These are phyloP conservation scores for Ormyrus thymus DNA, from an alignment of 2,888 invertebrate genomes.

Conservation along the genomic window DNA sequence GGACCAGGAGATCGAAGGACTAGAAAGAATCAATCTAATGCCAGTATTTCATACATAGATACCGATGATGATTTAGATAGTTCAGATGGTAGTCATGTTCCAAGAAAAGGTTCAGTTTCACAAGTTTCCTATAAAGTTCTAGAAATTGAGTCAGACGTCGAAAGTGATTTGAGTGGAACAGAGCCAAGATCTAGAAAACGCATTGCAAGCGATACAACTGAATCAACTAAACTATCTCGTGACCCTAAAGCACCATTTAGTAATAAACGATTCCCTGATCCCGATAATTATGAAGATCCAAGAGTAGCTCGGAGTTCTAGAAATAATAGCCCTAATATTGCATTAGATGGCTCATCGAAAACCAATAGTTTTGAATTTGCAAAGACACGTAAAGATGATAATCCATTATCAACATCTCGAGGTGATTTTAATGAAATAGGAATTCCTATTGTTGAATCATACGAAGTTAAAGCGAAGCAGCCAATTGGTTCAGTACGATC, in stretches of 20 bases:
- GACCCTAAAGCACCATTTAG: slow-evolving; percentile 17
- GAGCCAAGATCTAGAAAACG: slow-evolving; percentile 64
- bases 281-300: slow-evolving; percentile 66
- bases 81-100: slow-evolving; percentile 61
- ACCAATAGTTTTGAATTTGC: slow-evolving; percentile 63
- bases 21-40: slow-evolving; percentile 32
- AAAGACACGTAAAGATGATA: slow-evolving; percentile 48
- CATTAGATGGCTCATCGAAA: slow-evolving; percentile 60
- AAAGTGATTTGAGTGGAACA: slow-evolving; percentile 64
- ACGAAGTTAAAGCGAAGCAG: slow-evolving; percentile 37
- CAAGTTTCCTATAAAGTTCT: slow-evolving; percentile 68
- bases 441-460: slow-evolving; percentile 65
- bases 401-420: slow-evolving; percentile 44
- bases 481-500: slow-evolving; percentile 46
- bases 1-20: slow-evolving; percentile 65
- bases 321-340: slow-evolving; percentile 44
- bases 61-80: slow-evolving; percentile 62
- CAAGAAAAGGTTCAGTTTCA: slow-evolving; percentile 57
- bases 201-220: slow-evolving; percentile 62
- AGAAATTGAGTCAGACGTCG: slow-evolving; percentile 70
- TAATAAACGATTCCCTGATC: slow-evolving; percentile 65
- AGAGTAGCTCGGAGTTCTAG: slow-evolving; percentile 49
- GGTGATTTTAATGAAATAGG: slow-evolving; percentile 73
- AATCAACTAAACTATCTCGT: slow-evolving; percentile 5
- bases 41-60: slow-evolving; percentile 6